Base-by-base conservation (phyloP, 2,113 vertebrate species). In the Panurus biarmicus region DNA sequence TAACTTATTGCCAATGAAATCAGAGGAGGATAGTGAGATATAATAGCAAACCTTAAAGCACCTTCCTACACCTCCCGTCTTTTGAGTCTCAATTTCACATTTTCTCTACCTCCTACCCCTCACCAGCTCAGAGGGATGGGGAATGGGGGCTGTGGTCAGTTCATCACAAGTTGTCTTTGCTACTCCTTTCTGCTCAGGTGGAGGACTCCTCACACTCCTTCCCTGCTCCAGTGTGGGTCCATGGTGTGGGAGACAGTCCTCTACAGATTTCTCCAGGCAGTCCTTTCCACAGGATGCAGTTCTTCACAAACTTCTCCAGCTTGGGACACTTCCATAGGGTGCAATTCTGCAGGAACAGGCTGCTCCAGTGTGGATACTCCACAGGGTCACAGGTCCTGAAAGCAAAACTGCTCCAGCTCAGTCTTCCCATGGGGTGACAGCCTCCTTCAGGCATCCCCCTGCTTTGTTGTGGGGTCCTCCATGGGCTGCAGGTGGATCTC, bases 61-160 rank as follows among this genome's bases (percentile, higher is more conserved):
- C 9, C 3, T 56, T 83, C 10, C 7, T 3, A 25, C 3, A 1
- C 7, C 5, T 87, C 12, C 19, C 23, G 62, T 87, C n/a, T 77
- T 73, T 25, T 0, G 0, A 18, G n/a, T 5, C 20, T 78, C 6
- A 64, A 2, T n/a, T n/a, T n/a, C n/a, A 2, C 3, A 33, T 29
- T 47, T 36, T 45, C 31, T 53, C 10, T 23, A 5, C 4, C 1
- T 69, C 20, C 9, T 78, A 31, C 22, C 10, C 7, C 10, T 7
- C 12, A 85, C 9, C 53, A 42, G 29, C 2, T 3, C 61, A 64
- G 14, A 29, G 25, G n/a, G 5, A 16, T 2, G 8, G 10, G 10
- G 23, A 73, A 31, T 22, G 29, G 21, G 10, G 5, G 5, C 16
- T 50, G 47, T 1, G 6, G 11, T 56, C 22, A 6, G 11, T 50